Evolutionary conservation across 2,113 vertebrate species (phyloP).

Genomic region (Leptosomus discolor): DNA sequence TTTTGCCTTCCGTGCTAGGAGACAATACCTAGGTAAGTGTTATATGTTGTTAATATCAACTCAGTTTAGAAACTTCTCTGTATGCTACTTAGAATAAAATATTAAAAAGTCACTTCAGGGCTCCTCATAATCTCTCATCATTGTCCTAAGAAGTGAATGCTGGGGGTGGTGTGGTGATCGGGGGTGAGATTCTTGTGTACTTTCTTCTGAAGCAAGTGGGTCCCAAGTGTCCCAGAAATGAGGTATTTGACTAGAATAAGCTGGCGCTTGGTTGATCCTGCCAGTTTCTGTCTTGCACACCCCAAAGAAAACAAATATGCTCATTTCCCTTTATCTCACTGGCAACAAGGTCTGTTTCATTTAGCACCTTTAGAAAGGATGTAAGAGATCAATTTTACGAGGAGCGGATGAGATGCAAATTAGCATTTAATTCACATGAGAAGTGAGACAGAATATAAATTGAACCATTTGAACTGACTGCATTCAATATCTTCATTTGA

Average conservation of each 20-base stretch:
- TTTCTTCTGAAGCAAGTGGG: neutral
- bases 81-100: neutral
- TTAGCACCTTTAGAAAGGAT: neutral
- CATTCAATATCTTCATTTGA: neutral
- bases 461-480: neutral
- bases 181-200: accelerated
- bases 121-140: neutral
- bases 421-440: neutral
- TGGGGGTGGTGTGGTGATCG: too few species aligned
- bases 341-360: neutral
- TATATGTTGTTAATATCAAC: neutral
- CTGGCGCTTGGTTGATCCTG: neutral
- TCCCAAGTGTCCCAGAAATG: neutral
- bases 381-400: neutral
- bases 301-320: accelerated
- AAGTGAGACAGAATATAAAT: neutral
- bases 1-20: neutral
- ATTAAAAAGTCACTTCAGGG: neutral
- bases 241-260: neutral
- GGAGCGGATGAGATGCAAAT: neutral
- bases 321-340: neutral
- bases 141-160: neutral
- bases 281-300: neutral
- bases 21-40: neutral
- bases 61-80: neutral